These are phyloP conservation scores for Clytia hemisphaerica DNA, from an alignment of 30 jellyfish, hydroid and myxozoan genomes.

Conservation along the genomic window DNA sequence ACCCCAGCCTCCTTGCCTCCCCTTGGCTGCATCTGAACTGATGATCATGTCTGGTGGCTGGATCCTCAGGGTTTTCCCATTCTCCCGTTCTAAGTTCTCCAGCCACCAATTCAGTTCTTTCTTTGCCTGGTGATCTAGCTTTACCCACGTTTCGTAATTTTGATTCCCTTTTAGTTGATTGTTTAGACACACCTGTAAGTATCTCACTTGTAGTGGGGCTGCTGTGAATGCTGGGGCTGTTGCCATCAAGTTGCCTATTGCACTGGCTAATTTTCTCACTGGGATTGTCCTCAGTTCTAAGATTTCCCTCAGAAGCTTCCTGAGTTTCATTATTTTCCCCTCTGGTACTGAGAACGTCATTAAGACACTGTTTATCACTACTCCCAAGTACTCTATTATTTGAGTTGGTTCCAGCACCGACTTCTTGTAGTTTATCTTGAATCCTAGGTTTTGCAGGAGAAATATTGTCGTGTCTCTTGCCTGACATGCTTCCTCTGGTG, in stretches of 20 bases:
- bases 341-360: constrained; percentile 13
- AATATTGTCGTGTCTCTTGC: too few relatives aligned
- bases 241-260: too few relatives aligned
- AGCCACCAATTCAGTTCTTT: constrained; percentile 9
- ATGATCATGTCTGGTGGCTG: constrained; percentile 4
- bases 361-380: too few relatives aligned
- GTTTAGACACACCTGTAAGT: not conserved
- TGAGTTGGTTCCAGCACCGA: constrained; percentile 1
- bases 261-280: constrained; percentile 8
- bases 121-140: not conserved
- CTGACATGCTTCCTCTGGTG: too few relatives aligned
- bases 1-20: constrained; percentile 17
- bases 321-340: not conserved
- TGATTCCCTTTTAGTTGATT: not conserved
- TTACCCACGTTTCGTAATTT: not conserved
- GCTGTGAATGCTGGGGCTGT: constrained; percentile 19
- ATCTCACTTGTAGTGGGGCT: too few relatives aligned
- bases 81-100: constrained; percentile 6
- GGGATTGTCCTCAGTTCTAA: not conserved
- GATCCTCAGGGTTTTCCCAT: not conserved
- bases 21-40: constrained; percentile 11
- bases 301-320: not conserved
- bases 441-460: constrained; percentile 21
- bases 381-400: constrained; percentile 5
- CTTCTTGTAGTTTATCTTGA: constrained; percentile 2